phyloP scores from a whole-genome alignment of 2,888 invertebrate genomes.

The Serrognathus titanus region DNA sequence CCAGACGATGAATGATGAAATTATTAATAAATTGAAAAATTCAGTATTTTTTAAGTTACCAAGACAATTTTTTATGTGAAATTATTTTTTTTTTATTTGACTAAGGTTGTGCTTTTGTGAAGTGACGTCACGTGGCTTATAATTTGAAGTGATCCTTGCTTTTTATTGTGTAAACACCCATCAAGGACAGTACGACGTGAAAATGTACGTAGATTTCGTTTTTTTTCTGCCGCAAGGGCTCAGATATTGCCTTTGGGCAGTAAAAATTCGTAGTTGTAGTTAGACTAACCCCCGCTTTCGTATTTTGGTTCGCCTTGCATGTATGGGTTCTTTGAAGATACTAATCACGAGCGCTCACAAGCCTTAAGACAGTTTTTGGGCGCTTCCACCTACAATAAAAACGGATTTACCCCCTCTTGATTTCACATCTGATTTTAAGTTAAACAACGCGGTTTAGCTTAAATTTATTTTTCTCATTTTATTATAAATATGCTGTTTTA shows the following conservation, averaged over 20 bases:
- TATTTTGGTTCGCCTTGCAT: slow-evolving; percentile 17
- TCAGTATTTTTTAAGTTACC: too few relatives aligned
- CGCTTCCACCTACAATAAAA: slow-evolving; percentile 38
- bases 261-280: slow-evolving; percentile 8
- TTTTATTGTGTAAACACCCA: slow-evolving; percentile 32
- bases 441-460: neutral
- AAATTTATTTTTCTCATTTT: slow-evolving; percentile 20
- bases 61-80: too few relatives aligned
- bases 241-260: slow-evolving; percentile 5
- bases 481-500: slow-evolving; percentile 24
- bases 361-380: neutral
- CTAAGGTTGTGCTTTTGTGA: slow-evolving; percentile 40
- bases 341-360: neutral
- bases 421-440: slow-evolving; percentile 24
- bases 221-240: slow-evolving; percentile 11
- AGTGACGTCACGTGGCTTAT: slow-evolving; percentile 43
- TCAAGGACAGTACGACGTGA: slow-evolving; percentile 13
- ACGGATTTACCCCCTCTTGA: slow-evolving; percentile 36
- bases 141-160: slow-evolving; percentile 39
- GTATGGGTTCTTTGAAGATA: slow-evolving; percentile 9
- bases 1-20: too few relatives aligned
- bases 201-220: slow-evolving; percentile 36
- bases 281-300: slow-evolving; percentile 4
- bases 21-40: too few relatives aligned
- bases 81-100: neutral